A percentile compares a stretch with the other conserved stretches of the same genome.
These are phyloP conservation scores for Formicarius rufipectus DNA, from an alignment of 2,113 vertebrate genomes.

Conservation along the genomic window DNA sequence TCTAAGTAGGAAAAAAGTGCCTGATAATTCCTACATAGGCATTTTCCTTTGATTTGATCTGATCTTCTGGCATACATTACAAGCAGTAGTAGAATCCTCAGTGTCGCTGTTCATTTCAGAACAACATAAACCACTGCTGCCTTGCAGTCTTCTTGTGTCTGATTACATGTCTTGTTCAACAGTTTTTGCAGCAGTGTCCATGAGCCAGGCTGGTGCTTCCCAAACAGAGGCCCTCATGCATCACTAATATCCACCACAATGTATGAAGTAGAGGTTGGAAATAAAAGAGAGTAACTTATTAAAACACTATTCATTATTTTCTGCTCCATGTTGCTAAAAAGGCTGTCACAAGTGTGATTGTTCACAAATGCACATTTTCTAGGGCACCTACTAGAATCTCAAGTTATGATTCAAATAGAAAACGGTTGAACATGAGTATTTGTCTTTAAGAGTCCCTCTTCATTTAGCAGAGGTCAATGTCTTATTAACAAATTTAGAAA, in stretches of 20 bases:
- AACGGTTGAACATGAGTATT: neutral
- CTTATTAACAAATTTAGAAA: neutral
- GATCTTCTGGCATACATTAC: neutral
- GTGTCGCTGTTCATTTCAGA: neutral
- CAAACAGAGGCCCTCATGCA: neutral
- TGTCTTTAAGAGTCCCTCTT: neutral
- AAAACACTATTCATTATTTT: neutral
- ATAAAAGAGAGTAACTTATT: neutral
- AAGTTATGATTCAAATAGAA: neutral
- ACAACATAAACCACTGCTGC: neutral
- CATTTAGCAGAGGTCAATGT: neutral
- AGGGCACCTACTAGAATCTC: neutral
- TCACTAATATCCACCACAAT: too few relatives aligned
- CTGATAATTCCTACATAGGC: neutral
- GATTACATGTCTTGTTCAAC: neutral
- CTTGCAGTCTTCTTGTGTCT: neutral
- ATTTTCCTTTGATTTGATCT: neutral
- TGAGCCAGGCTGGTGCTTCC: neutral
- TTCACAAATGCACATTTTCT: neutral
- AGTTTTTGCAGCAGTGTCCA: neutral
- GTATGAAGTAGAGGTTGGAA: neutral
- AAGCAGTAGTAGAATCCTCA: neutral
- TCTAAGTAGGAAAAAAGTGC: neutral
- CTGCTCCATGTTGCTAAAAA: neutral
- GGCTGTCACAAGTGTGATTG: neutral